phyloP scores from a whole-genome alignment of 2,888 invertebrate genomes.

The Tipula lateralis region DNA sequence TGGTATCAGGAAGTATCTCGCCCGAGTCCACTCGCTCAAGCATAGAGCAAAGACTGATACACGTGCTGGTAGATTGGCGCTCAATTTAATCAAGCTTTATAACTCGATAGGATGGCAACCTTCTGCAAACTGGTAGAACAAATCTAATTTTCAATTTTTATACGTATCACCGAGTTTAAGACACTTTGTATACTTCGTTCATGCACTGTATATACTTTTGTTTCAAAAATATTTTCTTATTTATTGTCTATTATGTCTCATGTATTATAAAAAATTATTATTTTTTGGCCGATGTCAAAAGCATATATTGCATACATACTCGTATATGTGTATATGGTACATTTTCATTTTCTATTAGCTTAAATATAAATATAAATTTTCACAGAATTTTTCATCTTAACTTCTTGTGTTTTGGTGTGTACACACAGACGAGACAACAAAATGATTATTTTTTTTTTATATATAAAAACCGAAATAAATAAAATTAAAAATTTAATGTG shows the following conservation, averaged over 20 bases:
- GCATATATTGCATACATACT: background rate
- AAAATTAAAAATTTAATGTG: constrained; percentile 9
- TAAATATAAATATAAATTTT: background rate
- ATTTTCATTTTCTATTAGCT: background rate
- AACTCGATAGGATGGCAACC: too few relatives aligned
- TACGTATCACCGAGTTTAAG: too few relatives aligned
- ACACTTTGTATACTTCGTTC: background rate
- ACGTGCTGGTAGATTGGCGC: too few relatives aligned
- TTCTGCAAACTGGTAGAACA: too few relatives aligned
- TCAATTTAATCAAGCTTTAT: too few relatives aligned
- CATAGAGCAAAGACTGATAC: too few relatives aligned
- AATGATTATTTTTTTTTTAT: background rate
- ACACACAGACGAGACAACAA: background rate
- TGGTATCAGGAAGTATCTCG: too few relatives aligned
- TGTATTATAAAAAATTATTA: background rate
- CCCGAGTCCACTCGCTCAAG: too few relatives aligned
- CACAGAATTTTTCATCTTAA: background rate
- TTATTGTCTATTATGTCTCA: background rate
- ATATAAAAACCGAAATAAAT: background rate
- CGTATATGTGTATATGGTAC: background rate
- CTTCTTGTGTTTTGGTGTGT: background rate
- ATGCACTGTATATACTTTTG: background rate
- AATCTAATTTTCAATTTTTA: too few relatives aligned
- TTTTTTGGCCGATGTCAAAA: background rate
- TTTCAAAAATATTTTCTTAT: background rate